A percentile compares a stretch with the other conserved stretches of the same genome.
phyloP scores from a whole-genome alignment of 1,140 invertebrate genomes.

The Drosophila aff. region DNA sequence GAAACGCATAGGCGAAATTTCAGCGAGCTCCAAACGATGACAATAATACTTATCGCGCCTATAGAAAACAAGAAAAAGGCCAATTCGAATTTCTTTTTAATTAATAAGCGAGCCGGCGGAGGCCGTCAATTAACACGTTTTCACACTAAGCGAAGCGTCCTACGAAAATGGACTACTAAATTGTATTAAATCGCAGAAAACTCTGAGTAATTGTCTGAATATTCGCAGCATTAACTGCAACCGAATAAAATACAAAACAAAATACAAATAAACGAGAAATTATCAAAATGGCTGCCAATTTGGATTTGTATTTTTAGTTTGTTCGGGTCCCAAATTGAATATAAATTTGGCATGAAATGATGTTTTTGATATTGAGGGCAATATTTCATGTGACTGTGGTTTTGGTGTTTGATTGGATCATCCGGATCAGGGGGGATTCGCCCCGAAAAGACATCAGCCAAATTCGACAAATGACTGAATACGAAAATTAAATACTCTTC shows the following conservation, averaged over 20 bases:
- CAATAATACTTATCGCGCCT: conserved; percentile 55
- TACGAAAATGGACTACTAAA: conserved; percentile 53
- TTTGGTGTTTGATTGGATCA: conserved; percentile 42
- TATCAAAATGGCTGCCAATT: conserved; percentile 61
- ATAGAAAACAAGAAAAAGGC: conserved; percentile 7
- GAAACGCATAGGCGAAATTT: conserved; percentile 42
- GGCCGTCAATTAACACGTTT: conserved; percentile 72
- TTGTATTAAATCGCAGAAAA: conserved; percentile 45
- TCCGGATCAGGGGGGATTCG: conserved; percentile 2
- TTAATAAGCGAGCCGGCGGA: conserved; percentile 21
- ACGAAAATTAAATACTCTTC: conserved; percentile 5
- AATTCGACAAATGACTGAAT: neutral
- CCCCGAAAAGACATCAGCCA: conserved; percentile 25
- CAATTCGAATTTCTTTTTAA: conserved; percentile 36
- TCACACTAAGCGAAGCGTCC: conserved; percentile 58
- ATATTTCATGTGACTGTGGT: conserved; percentile 41
- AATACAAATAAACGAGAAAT: conserved; percentile 43
- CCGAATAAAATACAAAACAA: conserved; percentile 38
- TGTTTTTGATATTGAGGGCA: conserved; percentile 68
- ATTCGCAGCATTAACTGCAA: conserved; percentile 47
- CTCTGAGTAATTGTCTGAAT: conserved; percentile 37
- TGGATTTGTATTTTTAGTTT: conserved; percentile 28
- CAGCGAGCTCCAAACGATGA: conserved; percentile 36
- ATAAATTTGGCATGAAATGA: conserved; percentile 85
- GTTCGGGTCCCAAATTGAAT: conserved; percentile 64